Evolutionary conservation across 2,113 vertebrate genomes (phyloP), one percentile per base, ranked within the genome.

Genomic region (Arothron firmamentum): DNA sequence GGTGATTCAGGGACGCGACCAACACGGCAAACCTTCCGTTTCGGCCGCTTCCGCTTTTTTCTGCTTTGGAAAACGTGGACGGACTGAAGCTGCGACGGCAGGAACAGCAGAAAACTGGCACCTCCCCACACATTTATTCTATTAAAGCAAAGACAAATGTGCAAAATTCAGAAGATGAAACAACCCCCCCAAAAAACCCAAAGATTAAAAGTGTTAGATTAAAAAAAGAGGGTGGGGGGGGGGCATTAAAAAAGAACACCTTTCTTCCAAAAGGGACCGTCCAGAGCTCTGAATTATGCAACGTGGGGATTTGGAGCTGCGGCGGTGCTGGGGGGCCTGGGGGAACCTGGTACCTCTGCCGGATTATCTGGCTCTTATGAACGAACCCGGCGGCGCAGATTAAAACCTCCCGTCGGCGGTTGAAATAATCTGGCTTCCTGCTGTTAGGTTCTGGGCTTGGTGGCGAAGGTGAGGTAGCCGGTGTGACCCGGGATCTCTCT

Each of bases 401-500:
- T 72, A 64, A 16, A 34, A 60, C 59, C 48, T 13, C 5, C 2
- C 28, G 14, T 43, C 18, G 10, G n/a, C 1, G 8, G 55, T 6
- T 12, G 55, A 1, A 58, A 20, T 28, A 15, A 6, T n/a, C 54
- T 15, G 13, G 14, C 12, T 7, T 1, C 15, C 20, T 15, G 31
- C 47, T 19, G 3, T 83, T 92, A 96, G 70, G 86, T 88, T 6
- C 94, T 90, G 19, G 89, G 92, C 88, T 96, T 98, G 74, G 94
- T 95, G 59, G 97, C 96, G 9, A 99, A 99, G 64, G 94, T 98
- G 70, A 99, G 92, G 89, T 98, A 99, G 2, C 97, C 97, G 0
- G 97, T 99, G 90, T 99, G 96, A 41, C 95, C 97, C 0, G 95
- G 93, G 8, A 95, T 89, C 71, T 97, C 95, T 74, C 92, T 88